Evolutionary conservation across 2,888 invertebrate genomes (phyloP), one percentile per base, ranked within the genome.

Genomic region (Chrysolina oricalcia): DNA sequence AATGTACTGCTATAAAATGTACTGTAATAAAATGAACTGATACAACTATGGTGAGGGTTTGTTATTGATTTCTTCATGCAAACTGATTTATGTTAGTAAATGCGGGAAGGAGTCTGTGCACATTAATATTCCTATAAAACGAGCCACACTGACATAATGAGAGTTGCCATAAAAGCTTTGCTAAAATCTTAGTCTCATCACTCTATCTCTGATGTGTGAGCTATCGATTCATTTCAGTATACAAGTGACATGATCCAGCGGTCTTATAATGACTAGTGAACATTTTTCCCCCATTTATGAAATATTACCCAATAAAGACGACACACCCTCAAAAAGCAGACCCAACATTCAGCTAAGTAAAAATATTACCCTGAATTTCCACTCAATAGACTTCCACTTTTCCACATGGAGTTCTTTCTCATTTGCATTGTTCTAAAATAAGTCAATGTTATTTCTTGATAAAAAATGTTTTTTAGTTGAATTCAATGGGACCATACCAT

Each of bases 361-460:
- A 81, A 83, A 85, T 86, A 87, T 89, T 92, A 92, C 92, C 92
- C 92, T 91, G 90, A 92, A 92, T 90, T 92, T 92, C 92, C 92
- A 92, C 87, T 92, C 92, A 90, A 91, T 91, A 85, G 91, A 90
- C 89, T 91, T 91, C 90, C 91, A 90, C 87, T 88, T 90, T 89
- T 90, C 90, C 87, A 89, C 87, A 85, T 88, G 87, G 85, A 89
- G 89, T 86, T 90, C 89, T 88, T 90, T 90, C 87, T 90, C 90
- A 84, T 87, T 88, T 84, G 89, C 89, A 86, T 89, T 88, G 84
- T 90, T 90, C 90, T 91, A 88, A 81, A 89, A 88, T 73, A 78
- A 76, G 70, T 21, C 64, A 75, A 73, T 23, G 17, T 53, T 63
- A 53, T 43, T 59, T 63, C 64, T 71, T 62, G 53, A 50, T 70